phyloP scores from a whole-genome alignment of 30 jellyfish, hydroid and myxozoan species.

The Chironex yamaguchii region DNA sequence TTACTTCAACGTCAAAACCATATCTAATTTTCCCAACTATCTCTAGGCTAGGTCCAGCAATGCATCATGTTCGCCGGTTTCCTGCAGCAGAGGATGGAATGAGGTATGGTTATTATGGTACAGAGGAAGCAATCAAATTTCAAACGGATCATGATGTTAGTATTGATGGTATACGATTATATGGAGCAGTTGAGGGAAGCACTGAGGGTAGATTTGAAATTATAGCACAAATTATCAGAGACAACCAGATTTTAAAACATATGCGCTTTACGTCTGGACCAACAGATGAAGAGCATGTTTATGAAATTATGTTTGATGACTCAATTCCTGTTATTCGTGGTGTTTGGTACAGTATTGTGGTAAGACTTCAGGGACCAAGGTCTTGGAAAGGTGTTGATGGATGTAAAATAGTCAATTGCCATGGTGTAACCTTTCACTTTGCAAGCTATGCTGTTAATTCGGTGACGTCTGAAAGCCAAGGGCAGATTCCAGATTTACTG shows the following conservation, averaged over 20 bases:
- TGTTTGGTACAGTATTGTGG: constrained; percentile 79
- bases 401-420: constrained; percentile 47
- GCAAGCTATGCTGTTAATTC: constrained; percentile 73
- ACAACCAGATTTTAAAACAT: constrained; percentile 71
- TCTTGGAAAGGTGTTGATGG: constrained; percentile 84
- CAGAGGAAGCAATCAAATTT: constrained; percentile 77
- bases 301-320: constrained; percentile 77
- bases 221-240: constrained; percentile 65
- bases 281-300: constrained; percentile 54
- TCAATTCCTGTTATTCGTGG: constrained; percentile 79
- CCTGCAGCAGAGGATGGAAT: constrained; percentile 86
- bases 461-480: constrained; percentile 72
- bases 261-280: constrained; percentile 77
- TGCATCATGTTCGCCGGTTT: constrained; percentile 78
- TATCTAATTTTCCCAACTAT: constrained; percentile 56
- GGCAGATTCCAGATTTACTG: constrained; percentile 71
- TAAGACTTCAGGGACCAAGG: constrained; percentile 76
- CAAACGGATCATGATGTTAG: constrained; percentile 73
- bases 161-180: constrained; percentile 72
- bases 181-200: constrained; percentile 81
- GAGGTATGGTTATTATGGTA: constrained; percentile 81
- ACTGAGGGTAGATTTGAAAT: constrained; percentile 77
- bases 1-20: constrained; percentile 73
- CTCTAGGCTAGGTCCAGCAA: constrained; percentile 77
- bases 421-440: constrained; percentile 77